A percentile compares a stretch with the other conserved stretches of the same genome.
phyloP scores from a whole-genome alignment of 2,113 vertebrate genomes.

The Neomonachus schauinslandi region DNA sequence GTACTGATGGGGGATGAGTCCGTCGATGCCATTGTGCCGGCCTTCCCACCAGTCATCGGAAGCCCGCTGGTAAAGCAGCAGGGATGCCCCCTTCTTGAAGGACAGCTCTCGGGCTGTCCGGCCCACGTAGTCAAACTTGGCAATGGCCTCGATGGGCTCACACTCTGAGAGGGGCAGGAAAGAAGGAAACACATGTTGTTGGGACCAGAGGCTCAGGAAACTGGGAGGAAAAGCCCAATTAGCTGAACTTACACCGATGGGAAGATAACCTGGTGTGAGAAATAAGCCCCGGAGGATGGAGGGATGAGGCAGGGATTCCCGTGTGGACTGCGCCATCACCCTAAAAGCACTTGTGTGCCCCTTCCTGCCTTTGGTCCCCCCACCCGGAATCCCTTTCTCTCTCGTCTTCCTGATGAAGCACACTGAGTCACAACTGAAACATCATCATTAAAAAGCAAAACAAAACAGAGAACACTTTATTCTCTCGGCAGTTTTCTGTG shows the following conservation, averaged over 20 bases:
- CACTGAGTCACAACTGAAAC: background rate
- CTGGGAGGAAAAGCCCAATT: background rate
- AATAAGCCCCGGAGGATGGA: background rate
- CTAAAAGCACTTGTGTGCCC: background rate
- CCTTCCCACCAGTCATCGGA: conserved; percentile 99
- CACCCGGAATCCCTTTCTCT: background rate
- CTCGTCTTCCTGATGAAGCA: background rate
- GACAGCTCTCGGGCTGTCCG: conserved; percentile 95
- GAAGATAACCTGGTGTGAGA: background rate
- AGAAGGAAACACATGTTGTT: conserved; percentile 15
- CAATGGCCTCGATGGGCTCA: conserved; percentile 95
- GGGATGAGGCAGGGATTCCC: background rate
- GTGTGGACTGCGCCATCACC: rapidly evolving
- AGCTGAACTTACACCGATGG: background rate
- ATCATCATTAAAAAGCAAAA: background rate
- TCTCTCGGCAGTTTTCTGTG: background rate
- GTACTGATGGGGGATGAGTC: conserved; percentile 97
- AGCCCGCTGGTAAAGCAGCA: conserved; percentile 94
- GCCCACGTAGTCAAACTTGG: conserved; percentile 96
- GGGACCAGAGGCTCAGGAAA: background rate
- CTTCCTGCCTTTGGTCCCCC: background rate
- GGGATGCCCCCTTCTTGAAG: conserved; percentile 95
- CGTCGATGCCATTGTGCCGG: conserved; percentile 93
- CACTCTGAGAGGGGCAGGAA: conserved; percentile 90
- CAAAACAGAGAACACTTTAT: conserved; percentile 46